Percentiles rank a stretch among this genome's conserved stretches.
Conservation (phyloP, 2,113 vertebrate species). For the Craseonycteris thonglongyai region DNA sequence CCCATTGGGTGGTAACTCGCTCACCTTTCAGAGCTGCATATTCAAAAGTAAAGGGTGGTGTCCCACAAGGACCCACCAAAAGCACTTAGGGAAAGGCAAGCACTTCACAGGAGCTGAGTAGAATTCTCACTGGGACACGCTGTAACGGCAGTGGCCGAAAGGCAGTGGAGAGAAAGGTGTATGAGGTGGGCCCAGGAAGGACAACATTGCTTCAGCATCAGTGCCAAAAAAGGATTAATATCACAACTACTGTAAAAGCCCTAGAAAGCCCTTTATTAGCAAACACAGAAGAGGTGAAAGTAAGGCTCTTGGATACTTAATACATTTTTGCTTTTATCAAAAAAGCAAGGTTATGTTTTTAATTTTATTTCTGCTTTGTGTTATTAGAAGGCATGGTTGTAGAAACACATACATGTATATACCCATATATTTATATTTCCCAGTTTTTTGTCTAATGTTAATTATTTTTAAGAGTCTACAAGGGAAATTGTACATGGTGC, state of each 20-base stretch:
- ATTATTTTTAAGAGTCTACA: slow-evolving; percentile 37
- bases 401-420: background rate
- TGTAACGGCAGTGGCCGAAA: background rate
- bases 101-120: background rate
- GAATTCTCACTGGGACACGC: background rate
- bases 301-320: background rate
- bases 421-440: background rate
- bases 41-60: background rate
- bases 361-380: background rate
- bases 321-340: background rate
- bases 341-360: background rate
- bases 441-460: background rate
- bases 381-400: background rate
- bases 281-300: background rate
- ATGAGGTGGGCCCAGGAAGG: background rate
- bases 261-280: background rate
- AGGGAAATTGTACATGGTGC: slow-evolving; percentile 1
- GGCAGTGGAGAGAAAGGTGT: background rate
- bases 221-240: background rate
- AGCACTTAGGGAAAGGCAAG: background rate
- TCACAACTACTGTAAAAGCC: background rate
- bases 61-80: background rate
- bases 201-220: background rate
- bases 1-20: background rate
- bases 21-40: background rate